Evolutionary conservation across 2,797 vertebrate species (phyloP).

Genomic region (Coregonus sp.): DNA sequence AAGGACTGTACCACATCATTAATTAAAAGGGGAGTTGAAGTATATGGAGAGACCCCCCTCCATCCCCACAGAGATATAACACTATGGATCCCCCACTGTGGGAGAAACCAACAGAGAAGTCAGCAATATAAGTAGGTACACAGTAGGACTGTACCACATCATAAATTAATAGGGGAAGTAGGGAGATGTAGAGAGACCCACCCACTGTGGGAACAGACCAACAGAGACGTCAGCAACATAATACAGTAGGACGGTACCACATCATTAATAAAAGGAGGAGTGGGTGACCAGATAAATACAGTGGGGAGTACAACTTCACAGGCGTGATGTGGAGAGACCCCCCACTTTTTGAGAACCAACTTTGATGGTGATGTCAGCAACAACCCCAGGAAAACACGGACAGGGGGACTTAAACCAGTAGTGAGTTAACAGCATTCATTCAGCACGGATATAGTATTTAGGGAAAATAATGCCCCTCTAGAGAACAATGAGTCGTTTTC

Average conservation of each 20-base stretch:
- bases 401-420: no score
- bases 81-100: no score
- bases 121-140: conserved; percentile 14
- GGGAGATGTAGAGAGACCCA: conserved; percentile 50
- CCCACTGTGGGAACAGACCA: conserved; percentile 46
- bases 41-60: conserved; percentile 37
- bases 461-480: no score
- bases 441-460: no score
- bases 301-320: no score
- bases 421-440: no score
- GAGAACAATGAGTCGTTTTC: no score
- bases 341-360: not conserved
- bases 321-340: not conserved
- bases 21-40: conserved; percentile 30
- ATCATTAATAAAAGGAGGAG: not conserved
- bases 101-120: conserved; percentile 62
- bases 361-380: not conserved
- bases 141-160: conserved; percentile 62
- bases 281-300: not conserved
- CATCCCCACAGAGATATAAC: conserved; percentile 45
- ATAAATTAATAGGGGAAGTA: conserved; percentile 43
- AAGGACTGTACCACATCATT: conserved; percentile 65
- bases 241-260: not conserved
- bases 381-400: no score
- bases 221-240: conserved; percentile 23